Evolutionary conservation across 2,888 invertebrate genomes (phyloP).

Genomic region (Zootermopsis nevadensis): DNA sequence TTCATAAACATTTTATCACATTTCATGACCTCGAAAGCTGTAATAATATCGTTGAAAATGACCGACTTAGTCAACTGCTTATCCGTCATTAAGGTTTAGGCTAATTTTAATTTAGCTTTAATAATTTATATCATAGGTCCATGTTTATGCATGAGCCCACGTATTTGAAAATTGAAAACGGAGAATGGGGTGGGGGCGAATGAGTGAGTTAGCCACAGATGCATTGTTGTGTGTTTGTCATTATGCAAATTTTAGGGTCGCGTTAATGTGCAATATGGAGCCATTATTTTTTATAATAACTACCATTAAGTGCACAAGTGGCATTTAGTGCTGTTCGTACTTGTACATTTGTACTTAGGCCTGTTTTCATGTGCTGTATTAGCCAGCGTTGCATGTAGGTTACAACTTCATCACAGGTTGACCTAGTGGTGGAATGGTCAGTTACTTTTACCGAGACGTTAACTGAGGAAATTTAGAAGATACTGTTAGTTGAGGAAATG

Average conservation of each 20-base stretch:
- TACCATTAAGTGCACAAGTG: not conserved
- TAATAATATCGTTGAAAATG: too few relatives aligned
- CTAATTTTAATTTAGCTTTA: slow-evolving; percentile 14
- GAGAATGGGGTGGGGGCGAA: slow-evolving; percentile 3
- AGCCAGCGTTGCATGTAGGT: too few relatives aligned
- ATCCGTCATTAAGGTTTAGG: slow-evolving; percentile 5
- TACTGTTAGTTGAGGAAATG: too few relatives aligned
- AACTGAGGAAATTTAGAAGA: too few relatives aligned
- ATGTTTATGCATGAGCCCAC: slow-evolving; percentile 36
- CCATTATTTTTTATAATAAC: slow-evolving; percentile 38
- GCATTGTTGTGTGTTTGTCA: slow-evolving; percentile 44
- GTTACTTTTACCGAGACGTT: too few relatives aligned
- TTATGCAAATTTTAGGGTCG: slow-evolving; percentile 44
- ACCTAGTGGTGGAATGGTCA: too few relatives aligned
- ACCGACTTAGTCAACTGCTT: too few relatives aligned
- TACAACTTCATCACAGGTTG: too few relatives aligned
- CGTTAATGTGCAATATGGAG: slow-evolving; percentile 43
- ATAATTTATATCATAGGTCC: slow-evolving; percentile 15
- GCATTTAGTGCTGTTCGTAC: not conserved
- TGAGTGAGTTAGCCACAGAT: slow-evolving; percentile 22
- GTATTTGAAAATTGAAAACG: slow-evolving; percentile 15
- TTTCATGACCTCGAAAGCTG: too few relatives aligned
- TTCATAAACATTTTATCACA: too few relatives aligned
- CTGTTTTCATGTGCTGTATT: too few relatives aligned
- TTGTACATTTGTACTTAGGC: too few relatives aligned